These are phyloP conservation scores for Hyalella azteca DNA, from an alignment of 2,888 invertebrate species.

Conservation along the genomic window DNA sequence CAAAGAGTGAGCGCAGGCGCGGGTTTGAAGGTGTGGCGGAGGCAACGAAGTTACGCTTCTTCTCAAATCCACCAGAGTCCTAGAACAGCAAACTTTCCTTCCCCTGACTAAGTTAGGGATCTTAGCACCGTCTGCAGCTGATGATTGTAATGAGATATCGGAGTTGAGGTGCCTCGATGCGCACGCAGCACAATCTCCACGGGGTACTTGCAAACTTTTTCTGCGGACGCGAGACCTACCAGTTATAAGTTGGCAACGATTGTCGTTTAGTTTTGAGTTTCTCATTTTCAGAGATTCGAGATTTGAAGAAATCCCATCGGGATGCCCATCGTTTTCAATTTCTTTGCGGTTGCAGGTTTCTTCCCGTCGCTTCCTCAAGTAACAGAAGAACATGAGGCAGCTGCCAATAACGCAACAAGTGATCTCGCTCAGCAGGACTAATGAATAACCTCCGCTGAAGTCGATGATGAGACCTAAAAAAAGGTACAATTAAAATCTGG, in stretches of 20 bases:
- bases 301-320: neutral
- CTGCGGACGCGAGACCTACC: neutral
- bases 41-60: constrained; percentile 3
- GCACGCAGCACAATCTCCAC: neutral
- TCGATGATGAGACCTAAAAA: constrained; percentile 48
- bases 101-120: neutral
- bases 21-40: neutral
- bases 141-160: neutral
- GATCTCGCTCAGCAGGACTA: constrained; percentile 38
- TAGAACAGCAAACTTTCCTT: neutral
- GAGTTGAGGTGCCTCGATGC: neutral
- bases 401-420: constrained; percentile 32
- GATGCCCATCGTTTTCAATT: neutral
- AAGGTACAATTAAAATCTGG: neutral
- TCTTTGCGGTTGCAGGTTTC: neutral
- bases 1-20: neutral
- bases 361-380: constrained; percentile 30
- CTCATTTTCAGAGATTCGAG: neutral
- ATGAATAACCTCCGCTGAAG: constrained; percentile 40
- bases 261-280: neutral
- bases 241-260: neutral
- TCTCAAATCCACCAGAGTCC: neutral
- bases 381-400: constrained; percentile 46
- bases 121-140: neutral
- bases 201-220: neutral